Evolutionary conservation across 1,140 invertebrate genomes (phyloP).

Genomic region (Vanessa atalanta): DNA sequence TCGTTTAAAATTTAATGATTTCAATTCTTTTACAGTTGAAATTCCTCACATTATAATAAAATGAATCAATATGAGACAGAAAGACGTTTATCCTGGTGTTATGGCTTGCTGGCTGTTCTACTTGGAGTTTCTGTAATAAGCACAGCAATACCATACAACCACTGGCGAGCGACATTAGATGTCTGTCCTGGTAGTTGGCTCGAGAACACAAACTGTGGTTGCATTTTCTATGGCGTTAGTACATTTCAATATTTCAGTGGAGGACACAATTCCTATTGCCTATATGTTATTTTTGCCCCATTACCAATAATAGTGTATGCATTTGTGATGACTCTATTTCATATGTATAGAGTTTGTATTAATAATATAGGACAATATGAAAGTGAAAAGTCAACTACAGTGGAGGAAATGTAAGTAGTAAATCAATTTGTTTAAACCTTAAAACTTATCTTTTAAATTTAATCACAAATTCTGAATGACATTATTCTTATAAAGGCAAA

Average conservation of each 20-base stretch:
- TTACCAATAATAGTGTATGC: slow-evolving; percentile 81
- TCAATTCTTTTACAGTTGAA: background rate
- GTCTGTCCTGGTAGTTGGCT: slow-evolving; percentile 80
- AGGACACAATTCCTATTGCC: slow-evolving; percentile 83
- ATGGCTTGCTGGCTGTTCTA: slow-evolving; percentile 76
- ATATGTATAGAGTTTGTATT: slow-evolving; percentile 85
- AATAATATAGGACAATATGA: slow-evolving; percentile 79
- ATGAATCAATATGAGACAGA: slow-evolving; percentile 81
- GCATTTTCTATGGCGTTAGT: slow-evolving; percentile 84
- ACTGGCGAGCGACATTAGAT: slow-evolving; percentile 85
- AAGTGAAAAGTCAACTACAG: slow-evolving; percentile 75
- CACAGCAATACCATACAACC: slow-evolving; percentile 83
- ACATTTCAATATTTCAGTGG: slow-evolving; percentile 84
- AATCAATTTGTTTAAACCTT: background rate
- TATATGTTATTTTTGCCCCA: slow-evolving; percentile 83
- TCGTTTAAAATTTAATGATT: background rate
- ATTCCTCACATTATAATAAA: background rate
- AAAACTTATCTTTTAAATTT: background rate
- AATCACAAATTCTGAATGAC: too few species aligned
- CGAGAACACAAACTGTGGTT: slow-evolving; percentile 83
- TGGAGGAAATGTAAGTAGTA: slow-evolving; percentile 81
- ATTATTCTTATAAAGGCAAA: too few species aligned
- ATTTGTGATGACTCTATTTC: slow-evolving; percentile 82
- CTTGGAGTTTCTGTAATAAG: slow-evolving; percentile 81
- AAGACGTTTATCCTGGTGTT: slow-evolving; percentile 79